These are phyloP conservation scores for Hucho hucho DNA, from an alignment of 2,113 vertebrate genomes.

Conservation along the genomic window DNA sequence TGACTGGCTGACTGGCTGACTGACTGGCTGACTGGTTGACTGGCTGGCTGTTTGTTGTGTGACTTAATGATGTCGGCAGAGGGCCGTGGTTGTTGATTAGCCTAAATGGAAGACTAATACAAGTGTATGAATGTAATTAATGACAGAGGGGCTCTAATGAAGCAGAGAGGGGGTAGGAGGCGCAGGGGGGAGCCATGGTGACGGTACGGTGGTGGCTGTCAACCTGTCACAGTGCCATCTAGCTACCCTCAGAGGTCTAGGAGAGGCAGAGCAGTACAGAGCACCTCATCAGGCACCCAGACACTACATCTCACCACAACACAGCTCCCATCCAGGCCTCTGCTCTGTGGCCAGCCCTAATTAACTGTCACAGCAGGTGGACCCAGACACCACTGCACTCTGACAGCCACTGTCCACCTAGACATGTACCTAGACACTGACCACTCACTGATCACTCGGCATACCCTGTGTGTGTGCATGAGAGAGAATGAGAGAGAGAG, in stretches of 20 bases:
- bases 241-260: slow-evolving; percentile 32
- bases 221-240: slow-evolving; percentile 33
- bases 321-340: slow-evolving; percentile 41
- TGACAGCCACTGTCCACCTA: slow-evolving; percentile 60
- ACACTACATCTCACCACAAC: slow-evolving; percentile 10
- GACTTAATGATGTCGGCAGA: slow-evolving; percentile 68
- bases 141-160: slow-evolving; percentile 30
- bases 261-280: slow-evolving; percentile 33
- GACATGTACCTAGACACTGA: slow-evolving; percentile 49
- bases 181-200: slow-evolving; percentile 28
- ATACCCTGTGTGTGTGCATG: not conserved
- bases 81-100: slow-evolving; percentile 67
- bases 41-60: slow-evolving; percentile 60
- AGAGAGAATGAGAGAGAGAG: too few species aligned
- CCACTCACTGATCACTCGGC: slow-evolving; percentile 38
- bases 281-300: slow-evolving; percentile 56
- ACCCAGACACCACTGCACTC: slow-evolving; percentile 56
- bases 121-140: slow-evolving; percentile 67
- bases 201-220: slow-evolving; percentile 35
- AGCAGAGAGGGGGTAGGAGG: not conserved
- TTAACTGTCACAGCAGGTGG: slow-evolving; percentile 75
- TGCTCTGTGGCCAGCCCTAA: slow-evolving; percentile 57
- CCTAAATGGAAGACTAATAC: slow-evolving; percentile 65
- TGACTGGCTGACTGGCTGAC: slow-evolving; percentile 38
- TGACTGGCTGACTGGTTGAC: slow-evolving; percentile 60